Base-by-base conservation (phyloP, 2,113 vertebrate genomes). In the Trichomycterus rosablanca region DNA sequence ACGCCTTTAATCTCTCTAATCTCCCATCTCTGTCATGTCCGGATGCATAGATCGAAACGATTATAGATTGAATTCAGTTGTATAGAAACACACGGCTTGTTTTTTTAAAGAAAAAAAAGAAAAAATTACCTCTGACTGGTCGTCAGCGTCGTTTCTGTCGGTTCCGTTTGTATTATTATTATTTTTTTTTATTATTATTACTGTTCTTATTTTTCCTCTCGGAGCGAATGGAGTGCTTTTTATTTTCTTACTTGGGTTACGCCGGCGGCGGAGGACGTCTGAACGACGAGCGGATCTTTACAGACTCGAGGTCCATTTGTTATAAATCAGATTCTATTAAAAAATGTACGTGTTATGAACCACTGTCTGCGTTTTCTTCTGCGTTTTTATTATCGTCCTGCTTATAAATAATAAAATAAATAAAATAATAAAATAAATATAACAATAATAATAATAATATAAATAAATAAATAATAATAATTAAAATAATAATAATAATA, bases 291-390 rank as follows among this genome's bases (percentile, higher is more conserved):
- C 92, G 92, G 92, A 96, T 95, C 88, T 95, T 95, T 97, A 92
- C 95, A 96, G 95, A 97, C 95, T 94, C 92, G 91, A 93, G 93
- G 93, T 97, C 93, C 96, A 95, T 98, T 98, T 98, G 95, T 98
- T 98, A 98, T 93, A 98, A 93, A 98, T 97, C 91, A 98, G n/a
- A 98, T 98, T 98, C 93, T 98, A 98, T 97, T 98, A 98, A 98
- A 98, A 94, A 98, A 97, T 88, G 89, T 98, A 94, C 93, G 95
- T 98, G 95, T 98, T 95, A 98, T 95, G 93, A 91, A 94, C 79
- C 79, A 76, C 81, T 58, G 87, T 90, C 82, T 89, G 89, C 59
- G 80, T 86, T 85, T 79, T 77, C 75, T 77, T 76, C 71, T 66
- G 65, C 73, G 15, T 77, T 74, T 62, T 61, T 66, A 63, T 66